Percentiles rank a stretch among this genome's conserved stretches.
Evolutionary conservation across 2,888 invertebrate species (phyloP).

Genomic region (Aproaerema taeniolella): DNA sequence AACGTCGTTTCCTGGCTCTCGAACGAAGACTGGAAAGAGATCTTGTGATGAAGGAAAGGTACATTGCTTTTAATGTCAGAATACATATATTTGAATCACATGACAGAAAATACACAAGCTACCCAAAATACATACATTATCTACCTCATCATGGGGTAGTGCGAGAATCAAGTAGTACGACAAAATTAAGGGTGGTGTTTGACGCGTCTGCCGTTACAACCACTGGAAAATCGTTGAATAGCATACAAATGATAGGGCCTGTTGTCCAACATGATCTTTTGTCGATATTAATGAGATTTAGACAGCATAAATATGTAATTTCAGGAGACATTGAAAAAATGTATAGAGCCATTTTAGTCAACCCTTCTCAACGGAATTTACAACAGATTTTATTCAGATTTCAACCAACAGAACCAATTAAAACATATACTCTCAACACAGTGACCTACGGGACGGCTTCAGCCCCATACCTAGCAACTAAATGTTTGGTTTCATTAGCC

Average conservation of each 20-base stretch:
- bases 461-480: conserved; percentile 26
- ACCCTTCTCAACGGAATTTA: conserved; percentile 7
- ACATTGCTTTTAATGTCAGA: conserved; percentile 1
- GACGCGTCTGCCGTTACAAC: conserved; percentile 1
- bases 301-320: neutral
- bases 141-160: conserved; percentile 6
- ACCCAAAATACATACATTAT: neutral
- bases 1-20: conserved; percentile 8
- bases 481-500: conserved; percentile 26
- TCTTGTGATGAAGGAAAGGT: neutral
- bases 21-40: conserved; percentile 13
- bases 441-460: conserved; percentile 20
- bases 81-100: conserved; percentile 14
- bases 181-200: conserved; percentile 4
- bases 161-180: conserved; percentile 4
- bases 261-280: conserved; percentile 1
- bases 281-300: neutral
- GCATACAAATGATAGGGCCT: neutral
- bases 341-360: neutral
- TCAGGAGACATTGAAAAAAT: conserved; percentile 2
- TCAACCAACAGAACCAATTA: neutral
- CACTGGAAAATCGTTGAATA: conserved; percentile 1
- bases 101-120: conserved; percentile 7
- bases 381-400: neutral
- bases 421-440: conserved; percentile 7